Evolutionary conservation across 1,140 invertebrate species (phyloP).

Genomic region (Stegodyphus dumicola): DNA sequence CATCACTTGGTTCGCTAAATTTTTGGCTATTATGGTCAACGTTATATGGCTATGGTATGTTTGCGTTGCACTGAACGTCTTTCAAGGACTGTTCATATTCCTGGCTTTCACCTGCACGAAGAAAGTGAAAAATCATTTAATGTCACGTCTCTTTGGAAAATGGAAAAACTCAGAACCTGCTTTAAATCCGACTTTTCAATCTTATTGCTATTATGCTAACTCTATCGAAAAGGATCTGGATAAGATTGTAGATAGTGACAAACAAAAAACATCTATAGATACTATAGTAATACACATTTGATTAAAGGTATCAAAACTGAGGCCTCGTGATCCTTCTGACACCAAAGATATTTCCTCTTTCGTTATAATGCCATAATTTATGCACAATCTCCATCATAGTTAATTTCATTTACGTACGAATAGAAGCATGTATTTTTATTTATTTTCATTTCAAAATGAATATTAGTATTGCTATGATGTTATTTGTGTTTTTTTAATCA

Average conservation of each 20-base stretch:
- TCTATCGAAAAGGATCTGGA: constrained; percentile 46
- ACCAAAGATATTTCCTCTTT: too few relatives aligned
- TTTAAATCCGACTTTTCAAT: constrained; percentile 28
- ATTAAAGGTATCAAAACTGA: neutral
- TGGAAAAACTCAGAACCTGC: neutral
- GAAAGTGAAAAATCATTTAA: constrained; percentile 42
- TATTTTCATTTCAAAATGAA: too few relatives aligned
- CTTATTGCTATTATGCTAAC: constrained; percentile 44
- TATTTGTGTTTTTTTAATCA: too few relatives aligned
- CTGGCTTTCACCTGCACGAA: constrained; percentile 71
- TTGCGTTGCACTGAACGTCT: constrained; percentile 72
- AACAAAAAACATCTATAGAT: constrained; percentile 7
- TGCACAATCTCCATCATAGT: too few relatives aligned
- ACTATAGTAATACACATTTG: constrained; percentile 36
- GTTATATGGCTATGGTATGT: constrained; percentile 69
- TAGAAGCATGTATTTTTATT: too few relatives aligned
- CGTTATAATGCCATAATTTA: too few relatives aligned
- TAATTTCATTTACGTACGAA: too few relatives aligned
- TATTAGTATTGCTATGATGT: too few relatives aligned
- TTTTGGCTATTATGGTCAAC: constrained; percentile 67
- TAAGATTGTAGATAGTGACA: constrained; percentile 9
- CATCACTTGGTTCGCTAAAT: constrained; percentile 71
- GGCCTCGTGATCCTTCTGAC: too few relatives aligned
- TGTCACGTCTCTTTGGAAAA: neutral
- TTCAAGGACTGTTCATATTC: constrained; percentile 75